Base-by-base conservation (phyloP, 2,797 vertebrate species). In the Acipenser oxyrinchus region DNA sequence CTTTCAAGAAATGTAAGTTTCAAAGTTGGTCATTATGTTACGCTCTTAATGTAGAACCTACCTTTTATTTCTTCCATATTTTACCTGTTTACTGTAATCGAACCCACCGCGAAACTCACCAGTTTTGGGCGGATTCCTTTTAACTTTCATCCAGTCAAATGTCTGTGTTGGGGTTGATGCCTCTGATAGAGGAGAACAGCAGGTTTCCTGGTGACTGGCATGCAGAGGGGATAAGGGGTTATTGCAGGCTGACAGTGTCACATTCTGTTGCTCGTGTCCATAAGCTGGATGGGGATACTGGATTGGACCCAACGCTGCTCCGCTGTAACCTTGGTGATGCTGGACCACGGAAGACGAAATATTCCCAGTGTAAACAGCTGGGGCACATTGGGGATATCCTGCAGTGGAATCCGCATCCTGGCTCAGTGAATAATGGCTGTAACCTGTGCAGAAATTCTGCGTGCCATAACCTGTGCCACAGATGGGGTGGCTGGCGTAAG, bases 131-230 rank as follows among this genome's bases (percentile, higher is more conserved):
- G 96, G 96, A 65, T 97, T 99, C 81, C 96, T 89, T 83, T 98
- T 99, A 60, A 98, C 96, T 87, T 97, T 98, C 96, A 99, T 99
- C 96, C 96, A 99, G 88, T 98, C 96, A 82, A 99, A 99, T 59
- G 96, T 98, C 79, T 97, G 95, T 6, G 93, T 89, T 64, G 91
- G 87, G 58, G 93, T 84, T 15, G 90, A 87, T 6, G 90, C 85
- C 65, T 97, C 96, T 8, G 91, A 84, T 63, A 92, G 79, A 60
- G 95, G 94, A 10, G 94, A 95, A 63, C 91, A 93, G 70, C 94
- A 89, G 48, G 86, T 81, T 73, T 95, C 95, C 78, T 92, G 86
- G 78, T 94, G 95, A 59, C 82, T 86, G 15, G 87, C 81, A 71
- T 95, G 93, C 62, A 95, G 87, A 67, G 93, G 93, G 67, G 93